Percentiles rank a stretch among this genome's conserved stretches.
Evolutionary conservation across 2,113 vertebrate genomes (phyloP).

Genomic region (Argyrosomus japonicus): DNA sequence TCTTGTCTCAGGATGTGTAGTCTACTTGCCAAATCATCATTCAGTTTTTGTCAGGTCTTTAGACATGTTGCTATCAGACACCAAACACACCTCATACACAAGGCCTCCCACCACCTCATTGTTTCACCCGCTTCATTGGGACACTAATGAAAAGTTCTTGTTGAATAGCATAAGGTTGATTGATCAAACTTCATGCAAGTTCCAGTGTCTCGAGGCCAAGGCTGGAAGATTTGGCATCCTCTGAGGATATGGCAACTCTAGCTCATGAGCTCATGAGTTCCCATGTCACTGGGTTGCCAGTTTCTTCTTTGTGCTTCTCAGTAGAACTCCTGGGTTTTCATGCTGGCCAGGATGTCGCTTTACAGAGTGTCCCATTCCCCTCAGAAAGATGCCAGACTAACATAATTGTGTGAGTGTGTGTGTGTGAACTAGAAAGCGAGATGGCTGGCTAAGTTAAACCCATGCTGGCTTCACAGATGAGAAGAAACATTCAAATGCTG

Average conservation of each 20-base stretch:
- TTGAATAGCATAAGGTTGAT: constrained; percentile 42
- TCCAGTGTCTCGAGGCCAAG: constrained; percentile 38
- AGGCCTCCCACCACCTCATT: constrained; percentile 19
- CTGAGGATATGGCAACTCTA: constrained; percentile 41
- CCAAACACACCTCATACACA: background rate
- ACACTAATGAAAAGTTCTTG: constrained; percentile 37
- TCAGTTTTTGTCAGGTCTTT: constrained; percentile 9
- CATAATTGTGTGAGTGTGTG: constrained; percentile 47
- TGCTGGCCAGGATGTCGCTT: constrained; percentile 78
- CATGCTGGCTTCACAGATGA: constrained; percentile 60
- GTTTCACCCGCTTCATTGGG: constrained; percentile 14
- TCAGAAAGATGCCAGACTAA: constrained; percentile 64
- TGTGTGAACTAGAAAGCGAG: constrained; percentile 17
- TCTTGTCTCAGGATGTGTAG: background rate
- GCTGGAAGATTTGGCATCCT: constrained; percentile 54
- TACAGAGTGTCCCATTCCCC: constrained; percentile 66
- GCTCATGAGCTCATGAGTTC: constrained; percentile 70
- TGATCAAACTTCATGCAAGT: constrained; percentile 40
- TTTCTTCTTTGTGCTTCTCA: constrained; percentile 69
- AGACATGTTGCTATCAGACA: background rate
- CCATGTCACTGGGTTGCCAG: constrained; percentile 65
- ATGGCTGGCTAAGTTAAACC: constrained; percentile 49
- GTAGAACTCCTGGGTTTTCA: constrained; percentile 66
- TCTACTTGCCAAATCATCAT: constrained; percentile 13
- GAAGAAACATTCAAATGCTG: constrained; percentile 76